Conservation (phyloP, 2,797 vertebrate species). For the Tolypeutes matacus region DNA sequence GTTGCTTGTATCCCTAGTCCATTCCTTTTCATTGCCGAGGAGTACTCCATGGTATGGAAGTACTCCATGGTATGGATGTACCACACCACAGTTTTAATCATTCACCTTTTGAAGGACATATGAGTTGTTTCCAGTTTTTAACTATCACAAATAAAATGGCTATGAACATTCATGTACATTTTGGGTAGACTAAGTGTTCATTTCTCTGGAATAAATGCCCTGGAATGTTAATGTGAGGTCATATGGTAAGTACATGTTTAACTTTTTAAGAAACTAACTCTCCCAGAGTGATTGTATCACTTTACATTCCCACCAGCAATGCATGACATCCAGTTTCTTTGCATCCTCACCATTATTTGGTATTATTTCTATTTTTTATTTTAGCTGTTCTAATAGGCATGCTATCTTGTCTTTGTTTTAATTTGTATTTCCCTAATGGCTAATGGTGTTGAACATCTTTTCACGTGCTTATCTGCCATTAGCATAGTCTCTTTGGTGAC, state of each 20-base stretch:
- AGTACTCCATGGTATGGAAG: background rate
- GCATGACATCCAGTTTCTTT: background rate
- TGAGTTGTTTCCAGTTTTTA: background rate
- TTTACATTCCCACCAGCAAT: background rate
- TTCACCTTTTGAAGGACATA: background rate
- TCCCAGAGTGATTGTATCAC: background rate
- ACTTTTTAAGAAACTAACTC: background rate
- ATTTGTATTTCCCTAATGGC: background rate
- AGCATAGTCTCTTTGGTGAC: background rate
- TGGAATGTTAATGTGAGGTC: background rate
- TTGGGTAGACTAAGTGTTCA: background rate
- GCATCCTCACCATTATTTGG: background rate
- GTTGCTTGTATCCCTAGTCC: background rate
- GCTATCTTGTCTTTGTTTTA: background rate
- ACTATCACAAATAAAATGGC: background rate
- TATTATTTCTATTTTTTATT: slow-evolving; percentile 1
- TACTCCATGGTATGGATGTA: background rate
- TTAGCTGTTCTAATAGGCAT: background rate
- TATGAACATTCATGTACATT: background rate
- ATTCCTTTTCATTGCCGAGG: background rate
- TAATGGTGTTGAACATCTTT: background rate
- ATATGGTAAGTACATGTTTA: background rate
- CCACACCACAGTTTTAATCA: background rate
- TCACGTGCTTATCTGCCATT: background rate
- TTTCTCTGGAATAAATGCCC: background rate